A percentile compares a stretch with the other conserved stretches of the same genome.
These are phyloP conservation scores for Trypoxylus dichotomus DNA, from an alignment of 1,140 invertebrate species.

Conservation along the genomic window DNA sequence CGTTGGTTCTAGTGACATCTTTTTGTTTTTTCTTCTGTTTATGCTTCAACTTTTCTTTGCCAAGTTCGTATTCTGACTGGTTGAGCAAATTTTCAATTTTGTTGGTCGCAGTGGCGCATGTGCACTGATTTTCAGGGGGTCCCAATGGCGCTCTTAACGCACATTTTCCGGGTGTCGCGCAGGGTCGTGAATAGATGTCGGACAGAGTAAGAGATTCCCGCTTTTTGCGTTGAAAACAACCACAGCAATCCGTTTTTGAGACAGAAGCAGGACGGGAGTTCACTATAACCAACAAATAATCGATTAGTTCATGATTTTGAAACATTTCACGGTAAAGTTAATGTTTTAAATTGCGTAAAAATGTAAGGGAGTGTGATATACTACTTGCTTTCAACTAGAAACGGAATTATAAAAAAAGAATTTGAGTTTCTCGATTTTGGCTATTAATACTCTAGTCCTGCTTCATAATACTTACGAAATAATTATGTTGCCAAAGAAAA, in stretches of 20 bases:
- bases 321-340: neutral
- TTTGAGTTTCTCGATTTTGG: constrained; percentile 2
- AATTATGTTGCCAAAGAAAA: too few relatives aligned
- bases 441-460: constrained; percentile 38
- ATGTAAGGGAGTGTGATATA: neutral
- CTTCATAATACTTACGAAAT: constrained; percentile 34
- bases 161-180: constrained; percentile 43
- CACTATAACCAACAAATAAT: constrained; percentile 49
- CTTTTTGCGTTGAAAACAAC: constrained; percentile 49
- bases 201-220: constrained; percentile 48
- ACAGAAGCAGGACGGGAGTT: constrained; percentile 53
- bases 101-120: constrained; percentile 38
- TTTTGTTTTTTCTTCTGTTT: constrained; percentile 40
- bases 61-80: constrained; percentile 49
- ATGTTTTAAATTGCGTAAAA: neutral
- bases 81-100: constrained; percentile 46
- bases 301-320: constrained; percentile 1
- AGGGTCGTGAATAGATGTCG: constrained; percentile 48
- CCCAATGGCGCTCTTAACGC: constrained; percentile 48
- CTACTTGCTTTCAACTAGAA: neutral
- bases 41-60: constrained; percentile 42
- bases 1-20: constrained; percentile 34
- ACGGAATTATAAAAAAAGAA: neutral
- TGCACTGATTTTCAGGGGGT: constrained; percentile 47
- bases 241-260: constrained; percentile 49